Conservation (phyloP, 2,888 invertebrate species). For the Listrodromus nycthemerus region DNA sequence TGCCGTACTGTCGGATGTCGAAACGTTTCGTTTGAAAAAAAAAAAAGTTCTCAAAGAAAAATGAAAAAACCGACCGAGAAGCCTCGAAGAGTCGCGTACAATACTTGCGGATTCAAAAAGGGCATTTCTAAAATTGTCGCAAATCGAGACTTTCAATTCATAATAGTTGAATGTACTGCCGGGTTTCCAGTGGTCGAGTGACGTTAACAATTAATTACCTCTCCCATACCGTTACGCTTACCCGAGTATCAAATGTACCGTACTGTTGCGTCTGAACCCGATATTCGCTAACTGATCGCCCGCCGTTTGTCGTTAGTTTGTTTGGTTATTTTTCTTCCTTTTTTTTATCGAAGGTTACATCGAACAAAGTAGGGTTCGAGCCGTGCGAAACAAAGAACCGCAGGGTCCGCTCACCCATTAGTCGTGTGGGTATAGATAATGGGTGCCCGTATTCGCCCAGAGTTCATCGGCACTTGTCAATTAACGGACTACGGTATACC, state of each 20-base stretch:
- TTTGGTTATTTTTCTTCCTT: slow-evolving; percentile 21
- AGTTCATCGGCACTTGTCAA: slow-evolving; percentile 30
- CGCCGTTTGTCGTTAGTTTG: slow-evolving; percentile 19
- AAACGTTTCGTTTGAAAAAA: slow-evolving; percentile 17
- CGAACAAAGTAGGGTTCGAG: slow-evolving; percentile 56
- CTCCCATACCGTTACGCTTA: slow-evolving; percentile 18
- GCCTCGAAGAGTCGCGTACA: slow-evolving; percentile 18
- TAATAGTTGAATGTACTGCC: slow-evolving; percentile 7
- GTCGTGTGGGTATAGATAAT: slow-evolving; percentile 5
- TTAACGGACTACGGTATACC: neutral
- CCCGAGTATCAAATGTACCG: slow-evolving; percentile 16
- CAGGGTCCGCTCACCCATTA: slow-evolving; percentile 21
- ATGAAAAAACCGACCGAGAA: neutral
- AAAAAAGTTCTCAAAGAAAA: neutral
- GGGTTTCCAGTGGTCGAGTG: slow-evolving; percentile 12
- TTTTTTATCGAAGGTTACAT: slow-evolving; percentile 54
- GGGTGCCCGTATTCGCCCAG: slow-evolving; percentile 5
- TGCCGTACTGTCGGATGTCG: slow-evolving; percentile 1
- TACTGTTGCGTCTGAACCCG: slow-evolving; percentile 31
- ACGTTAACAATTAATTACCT: slow-evolving; percentile 54
- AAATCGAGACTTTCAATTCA: slow-evolving; percentile 33
- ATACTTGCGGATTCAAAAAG: slow-evolving; percentile 3
- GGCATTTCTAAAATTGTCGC: slow-evolving; percentile 29
- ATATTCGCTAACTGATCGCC: slow-evolving; percentile 39
- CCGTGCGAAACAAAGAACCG: slow-evolving; percentile 60